Evolutionary conservation across 1,140 invertebrate genomes (phyloP), one percentile per base, ranked within the genome.

Genomic region (Drosophila simulans): DNA sequence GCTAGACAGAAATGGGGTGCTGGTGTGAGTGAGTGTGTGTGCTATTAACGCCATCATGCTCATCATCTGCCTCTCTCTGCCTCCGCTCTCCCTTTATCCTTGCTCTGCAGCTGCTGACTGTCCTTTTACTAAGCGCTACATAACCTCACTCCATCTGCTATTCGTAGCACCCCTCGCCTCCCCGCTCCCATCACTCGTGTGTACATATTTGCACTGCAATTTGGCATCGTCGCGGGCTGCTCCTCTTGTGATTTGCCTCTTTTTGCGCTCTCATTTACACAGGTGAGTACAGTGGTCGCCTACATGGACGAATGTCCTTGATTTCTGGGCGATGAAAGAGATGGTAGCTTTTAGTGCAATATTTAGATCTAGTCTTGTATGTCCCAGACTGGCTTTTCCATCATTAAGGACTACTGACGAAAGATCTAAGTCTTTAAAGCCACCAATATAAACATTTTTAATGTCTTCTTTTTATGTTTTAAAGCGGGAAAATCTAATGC

Each of bases 191-290:
- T 15, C 42, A 37, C 64, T 39, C 59, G 81, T 49, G 68, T 49
- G 68, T 85, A 91, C 89, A 91, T 91, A 91, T 91, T 91, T 91
- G 88, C 84, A 77, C 74, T 91, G 88, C 88, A 91, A 89, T 91
- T 91, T 91, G 89, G 73, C 77, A 66, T 66, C 71, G 80, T 72
- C 81, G 88, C 78, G 42, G 63, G 75, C 77, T 65, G 77, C 81
- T 85, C 73, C 81, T 85, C 82, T 86, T 86, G 75, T 86, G 82
- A 88, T 89, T 91, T 79, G 88, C 88, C 84, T 91, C 88, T 91
- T 91, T 91, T 91, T 91, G 76, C 75, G 77, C 75, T 89, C 84
- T 73, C 84, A 88, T 89, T 88, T 88, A 69, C 76, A 88, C 83
- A 86, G 85, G 83, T 88, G 77, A 68, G 71, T 70, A 75, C 73